phyloP scores from a whole-genome alignment of 2,113 vertebrate genomes.

The Ammodytes marinus region DNA sequence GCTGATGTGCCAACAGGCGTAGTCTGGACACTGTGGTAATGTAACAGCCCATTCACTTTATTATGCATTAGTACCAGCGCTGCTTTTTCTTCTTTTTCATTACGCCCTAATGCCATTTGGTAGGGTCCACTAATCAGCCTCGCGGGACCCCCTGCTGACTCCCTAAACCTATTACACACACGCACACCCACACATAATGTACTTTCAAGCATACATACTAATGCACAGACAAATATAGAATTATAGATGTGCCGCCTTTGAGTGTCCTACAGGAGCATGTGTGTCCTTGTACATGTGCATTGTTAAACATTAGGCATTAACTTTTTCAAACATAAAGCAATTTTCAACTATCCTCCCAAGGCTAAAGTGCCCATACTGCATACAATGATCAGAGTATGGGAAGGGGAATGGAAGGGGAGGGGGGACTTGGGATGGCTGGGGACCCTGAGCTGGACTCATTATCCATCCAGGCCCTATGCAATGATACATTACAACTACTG shows the following conservation, averaged over 20 bases:
- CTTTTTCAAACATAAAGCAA: conserved; percentile 6
- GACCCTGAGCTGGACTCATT: conserved; percentile 26
- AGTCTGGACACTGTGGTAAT: conserved; percentile 69
- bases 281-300: background rate
- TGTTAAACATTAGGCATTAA: background rate
- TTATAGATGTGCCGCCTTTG: conserved; percentile 33
- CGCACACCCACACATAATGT: background rate
- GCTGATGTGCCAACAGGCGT: conserved; percentile 69
- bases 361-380: conserved; percentile 11
- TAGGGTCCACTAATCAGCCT: conserved; percentile 80
- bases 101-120: conserved; percentile 81
- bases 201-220: conserved; percentile 11
- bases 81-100: conserved; percentile 66
- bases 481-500: conserved; percentile 10
- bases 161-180: conserved; percentile 46
- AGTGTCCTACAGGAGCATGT: background rate
- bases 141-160: conserved; percentile 60
- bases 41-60: conserved; percentile 78
- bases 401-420: background rate
- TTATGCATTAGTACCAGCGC: conserved; percentile 71
- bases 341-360: conserved; percentile 2
- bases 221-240: conserved; percentile 18
- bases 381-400: conserved; percentile 14
- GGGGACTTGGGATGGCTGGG: background rate
- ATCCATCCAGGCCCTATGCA: conserved; percentile 5